These are phyloP conservation scores for Pentamera pediparva DNA, from an alignment of 53 echinoderm and acorn worm genomes.

Conservation along the genomic window DNA sequence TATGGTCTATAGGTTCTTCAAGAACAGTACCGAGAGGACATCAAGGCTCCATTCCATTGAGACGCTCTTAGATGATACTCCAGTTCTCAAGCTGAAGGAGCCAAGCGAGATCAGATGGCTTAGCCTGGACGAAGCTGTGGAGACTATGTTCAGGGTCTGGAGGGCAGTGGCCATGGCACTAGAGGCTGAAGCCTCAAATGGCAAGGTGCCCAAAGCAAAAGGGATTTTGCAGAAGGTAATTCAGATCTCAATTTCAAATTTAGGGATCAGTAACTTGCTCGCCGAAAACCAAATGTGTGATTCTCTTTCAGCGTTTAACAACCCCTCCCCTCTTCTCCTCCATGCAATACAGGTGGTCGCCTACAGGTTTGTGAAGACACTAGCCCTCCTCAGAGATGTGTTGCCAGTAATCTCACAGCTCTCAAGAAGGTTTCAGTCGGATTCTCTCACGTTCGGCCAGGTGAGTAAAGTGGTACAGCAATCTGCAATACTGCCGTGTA, in stretches of 20 bases:
- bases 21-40: not conserved
- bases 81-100: not conserved
- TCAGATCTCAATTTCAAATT: no score
- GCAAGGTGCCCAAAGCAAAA: not conserved
- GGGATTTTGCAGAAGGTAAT: not conserved
- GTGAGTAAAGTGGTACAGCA: not conserved
- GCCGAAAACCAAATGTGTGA: no score
- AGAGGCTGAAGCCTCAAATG: not conserved
- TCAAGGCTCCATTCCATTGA: not conserved
- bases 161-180: not conserved
- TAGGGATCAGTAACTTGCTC: no score
- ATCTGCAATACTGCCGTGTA: no score
- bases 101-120: slow-evolving; percentile 11
- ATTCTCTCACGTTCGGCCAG: not conserved
- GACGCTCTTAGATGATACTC: not conserved
- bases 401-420: not conserved
- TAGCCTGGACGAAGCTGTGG: slow-evolving; percentile 4
- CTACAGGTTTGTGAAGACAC: not conserved
- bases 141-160: not conserved
- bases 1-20: not conserved
- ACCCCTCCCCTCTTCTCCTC: no score
- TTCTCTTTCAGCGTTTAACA: no score
- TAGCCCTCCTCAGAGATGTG: not conserved
- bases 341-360: not conserved
- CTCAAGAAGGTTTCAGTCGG: not conserved